These are phyloP conservation scores for Chrysolina americana DNA, from an alignment of 2,888 invertebrate genomes.

Conservation along the genomic window DNA sequence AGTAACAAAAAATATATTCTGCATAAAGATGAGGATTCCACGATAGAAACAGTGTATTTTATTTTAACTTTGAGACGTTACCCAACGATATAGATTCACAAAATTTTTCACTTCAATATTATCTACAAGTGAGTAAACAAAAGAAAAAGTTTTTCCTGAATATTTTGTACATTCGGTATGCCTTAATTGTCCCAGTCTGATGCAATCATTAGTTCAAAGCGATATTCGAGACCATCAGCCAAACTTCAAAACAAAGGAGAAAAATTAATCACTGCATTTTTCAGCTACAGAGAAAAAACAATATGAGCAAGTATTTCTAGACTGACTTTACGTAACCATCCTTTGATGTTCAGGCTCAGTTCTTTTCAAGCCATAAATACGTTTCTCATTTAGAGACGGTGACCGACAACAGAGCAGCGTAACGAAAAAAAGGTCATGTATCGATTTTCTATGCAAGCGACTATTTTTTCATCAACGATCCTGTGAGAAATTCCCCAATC, in stretches of 20 bases:
- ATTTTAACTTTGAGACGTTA: no score
- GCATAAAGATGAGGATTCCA: no score
- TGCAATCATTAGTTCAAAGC: no score
- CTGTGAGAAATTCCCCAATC: slow-evolving; percentile 33
- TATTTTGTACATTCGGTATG: no score
- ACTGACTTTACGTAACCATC: slow-evolving; percentile 1
- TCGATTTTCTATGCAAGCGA: slow-evolving; percentile 12
- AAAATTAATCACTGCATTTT: background rate
- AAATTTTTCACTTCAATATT: no score
- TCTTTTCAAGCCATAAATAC: slow-evolving; percentile 6
- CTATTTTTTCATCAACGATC: slow-evolving; percentile 30
- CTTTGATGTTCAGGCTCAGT: slow-evolving; percentile 8
- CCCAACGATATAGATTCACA: no score
- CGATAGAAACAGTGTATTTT: no score
- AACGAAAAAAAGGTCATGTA: background rate
- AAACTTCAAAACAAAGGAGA: background rate
- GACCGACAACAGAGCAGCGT: background rate
- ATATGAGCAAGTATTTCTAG: background rate
- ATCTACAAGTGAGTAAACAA: no score
- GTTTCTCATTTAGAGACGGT: background rate
- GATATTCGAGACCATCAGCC: no score
- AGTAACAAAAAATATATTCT: no score
- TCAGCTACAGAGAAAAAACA: background rate
- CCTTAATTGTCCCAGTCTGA: no score
- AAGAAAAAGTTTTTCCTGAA: no score